Base-by-base conservation (phyloP, 1,140 invertebrate species). In the Brachionus rotundiformis region DNA sequence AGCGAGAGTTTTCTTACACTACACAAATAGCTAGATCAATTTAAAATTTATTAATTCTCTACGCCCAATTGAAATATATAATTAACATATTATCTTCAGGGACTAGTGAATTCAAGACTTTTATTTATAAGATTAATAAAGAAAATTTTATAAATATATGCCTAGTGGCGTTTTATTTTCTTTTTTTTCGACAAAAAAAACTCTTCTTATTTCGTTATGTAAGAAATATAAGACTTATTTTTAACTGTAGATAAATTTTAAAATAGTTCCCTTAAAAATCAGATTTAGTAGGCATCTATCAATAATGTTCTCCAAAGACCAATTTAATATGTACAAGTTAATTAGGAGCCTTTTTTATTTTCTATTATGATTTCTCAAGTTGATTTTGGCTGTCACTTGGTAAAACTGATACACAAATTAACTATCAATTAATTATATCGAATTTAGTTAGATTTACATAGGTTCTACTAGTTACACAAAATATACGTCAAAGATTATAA, bases 21-120 rank as follows among this genome's bases (percentile, higher is more conserved):
- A 19, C 47, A 54, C 23, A 54, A 54, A 54, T 54, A 19, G 47
- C 23, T 54, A 0, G n/a, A 54, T 54, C 47, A 54, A 54, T 54
- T 54, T 54, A 54, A 54, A 54, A 54, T 54, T 54, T 54, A 54
- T 54, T 54, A 25, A 54, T 54, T 54, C 47, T 54, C 47, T 54
- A 19, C 16, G 19, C 16, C 19, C 47, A 54, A 54, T 54, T 54
- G 16, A 23, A 54, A 54, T 4, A 19, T 19, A 54, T 54, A 54
- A 54, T 54, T 54, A 54, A 54, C 47, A 54, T 54, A 19, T 54
- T 54, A 54, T 54, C 47, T 54, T 54, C 47, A 54, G 47, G 47
- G 47, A 19, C 47, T 54, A 41, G 47, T 19, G 47, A 54, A 54
- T 54, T 19, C 19, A 19, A 54, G 47, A 54, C 47, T 54, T 54